phyloP scores from a whole-genome alignment of 2,113 vertebrate species.

The Phaethon lepturus region DNA sequence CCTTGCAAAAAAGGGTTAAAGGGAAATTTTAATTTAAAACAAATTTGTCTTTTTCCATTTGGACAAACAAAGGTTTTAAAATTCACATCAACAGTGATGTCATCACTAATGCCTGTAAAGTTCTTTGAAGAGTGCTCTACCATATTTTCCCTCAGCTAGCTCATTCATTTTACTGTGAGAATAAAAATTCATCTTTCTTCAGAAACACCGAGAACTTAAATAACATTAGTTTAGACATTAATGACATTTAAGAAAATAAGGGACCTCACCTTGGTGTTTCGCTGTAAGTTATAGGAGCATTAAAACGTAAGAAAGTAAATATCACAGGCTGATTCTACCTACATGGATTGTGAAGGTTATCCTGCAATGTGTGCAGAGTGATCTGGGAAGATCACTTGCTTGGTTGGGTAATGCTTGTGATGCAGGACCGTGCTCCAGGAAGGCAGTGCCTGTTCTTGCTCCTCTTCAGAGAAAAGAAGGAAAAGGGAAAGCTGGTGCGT shows the following conservation, averaged over 20 bases:
- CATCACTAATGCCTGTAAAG: neutral
- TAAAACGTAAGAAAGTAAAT: no score
- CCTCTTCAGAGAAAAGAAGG: neutral
- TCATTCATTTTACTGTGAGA: neutral
- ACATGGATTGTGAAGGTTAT: neutral
- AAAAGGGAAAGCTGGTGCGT: neutral
- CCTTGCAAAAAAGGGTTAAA: neutral
- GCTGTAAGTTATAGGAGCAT: neutral
- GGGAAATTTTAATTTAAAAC: neutral
- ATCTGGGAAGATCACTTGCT: neutral
- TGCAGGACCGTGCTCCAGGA: neutral
- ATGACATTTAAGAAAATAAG: neutral
- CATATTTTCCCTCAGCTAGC: neutral
- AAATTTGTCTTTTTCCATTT: neutral
- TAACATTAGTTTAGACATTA: rapidly evolving
- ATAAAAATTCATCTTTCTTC: neutral
- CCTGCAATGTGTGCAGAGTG: rapidly evolving
- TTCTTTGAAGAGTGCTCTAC: neutral
- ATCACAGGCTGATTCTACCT: rapidly evolving
- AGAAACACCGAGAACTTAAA: neutral
- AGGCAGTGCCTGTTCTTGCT: neutral
- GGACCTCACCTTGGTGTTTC: neutral
- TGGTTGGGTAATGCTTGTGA: neutral
- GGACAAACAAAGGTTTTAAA: neutral
- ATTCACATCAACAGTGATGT: neutral